A percentile compares a stretch with the other conserved stretches of the same genome.
Conservation (phyloP, 2,888 invertebrate genomes). For the Drosophila flavopinicola region DNA sequence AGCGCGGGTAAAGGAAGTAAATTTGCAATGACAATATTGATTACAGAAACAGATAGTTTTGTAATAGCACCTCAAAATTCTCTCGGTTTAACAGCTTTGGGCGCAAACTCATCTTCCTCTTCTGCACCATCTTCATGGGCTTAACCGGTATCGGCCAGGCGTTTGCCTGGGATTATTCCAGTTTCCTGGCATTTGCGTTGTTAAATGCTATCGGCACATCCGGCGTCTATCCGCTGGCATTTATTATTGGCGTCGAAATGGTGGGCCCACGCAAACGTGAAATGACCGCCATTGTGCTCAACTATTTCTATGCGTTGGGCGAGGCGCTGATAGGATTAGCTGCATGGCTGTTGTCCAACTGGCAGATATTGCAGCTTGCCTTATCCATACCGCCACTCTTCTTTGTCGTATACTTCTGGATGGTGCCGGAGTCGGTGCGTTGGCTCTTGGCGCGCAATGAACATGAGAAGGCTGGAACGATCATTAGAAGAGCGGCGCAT, state of each 20-base stretch:
- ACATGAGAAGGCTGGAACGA: constrained; percentile 85
- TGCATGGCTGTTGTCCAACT: constrained; percentile 87
- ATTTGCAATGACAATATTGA: too few species aligned
- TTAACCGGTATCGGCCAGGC: constrained; percentile 86
- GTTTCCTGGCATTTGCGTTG: constrained; percentile 86
- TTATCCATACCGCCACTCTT: constrained; percentile 87
- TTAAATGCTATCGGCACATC: constrained; percentile 87
- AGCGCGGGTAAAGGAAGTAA: too few species aligned
- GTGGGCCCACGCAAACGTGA: constrained; percentile 87
- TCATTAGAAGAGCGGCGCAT: constrained; percentile 86
- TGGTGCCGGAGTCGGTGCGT: constrained; percentile 87
- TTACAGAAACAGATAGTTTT: too few species aligned
- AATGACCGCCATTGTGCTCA: constrained; percentile 87
- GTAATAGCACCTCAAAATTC: too few species aligned
- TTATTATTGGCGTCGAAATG: constrained; percentile 88
- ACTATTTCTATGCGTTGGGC: constrained; percentile 88
- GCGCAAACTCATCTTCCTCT: constrained; percentile 86
- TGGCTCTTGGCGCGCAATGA: constrained; percentile 87
- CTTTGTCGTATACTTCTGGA: constrained; percentile 87
- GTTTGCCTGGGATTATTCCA: constrained; percentile 85
- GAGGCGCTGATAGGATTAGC: constrained; percentile 87
- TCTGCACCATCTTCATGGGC: constrained; percentile 86
- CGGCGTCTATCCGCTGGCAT: constrained; percentile 87
- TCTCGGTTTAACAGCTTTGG: constrained; percentile 85
- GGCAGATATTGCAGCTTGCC: constrained; percentile 86